These are phyloP conservation scores for Bursaphelenchus mucronatus DNA, from an alignment of 1,140 invertebrate genomes.

Conservation along the genomic window DNA sequence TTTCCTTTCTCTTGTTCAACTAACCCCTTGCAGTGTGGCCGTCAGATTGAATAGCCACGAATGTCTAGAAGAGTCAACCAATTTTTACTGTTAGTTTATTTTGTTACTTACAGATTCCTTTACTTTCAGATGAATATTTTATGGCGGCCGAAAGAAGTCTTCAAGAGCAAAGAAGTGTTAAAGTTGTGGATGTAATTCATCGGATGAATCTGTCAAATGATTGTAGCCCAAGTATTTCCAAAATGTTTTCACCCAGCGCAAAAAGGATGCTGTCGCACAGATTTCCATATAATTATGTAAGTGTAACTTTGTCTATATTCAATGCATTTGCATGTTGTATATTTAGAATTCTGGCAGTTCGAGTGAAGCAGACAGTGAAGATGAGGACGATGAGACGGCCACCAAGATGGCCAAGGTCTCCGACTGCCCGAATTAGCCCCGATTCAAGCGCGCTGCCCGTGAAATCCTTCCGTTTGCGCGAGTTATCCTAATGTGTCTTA, in stretches of 20 bases:
- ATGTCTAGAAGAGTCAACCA: not conserved
- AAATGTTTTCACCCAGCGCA: not conserved
- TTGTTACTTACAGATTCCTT: too few relatives aligned
- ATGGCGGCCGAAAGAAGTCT: slow-evolving; percentile 1
- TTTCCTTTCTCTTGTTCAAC: slow-evolving; percentile 4
- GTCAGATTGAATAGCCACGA: not conserved
- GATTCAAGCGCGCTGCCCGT: too few relatives aligned
- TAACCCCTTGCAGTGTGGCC: not conserved
- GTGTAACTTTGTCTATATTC: too few relatives aligned
- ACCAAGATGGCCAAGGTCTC: slow-evolving; percentile 1
- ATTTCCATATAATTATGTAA: not conserved
- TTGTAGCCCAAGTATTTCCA: not conserved
- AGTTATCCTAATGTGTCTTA: too few relatives aligned
- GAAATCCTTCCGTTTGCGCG: too few relatives aligned
- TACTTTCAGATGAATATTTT: not conserved
- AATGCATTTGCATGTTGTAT: too few relatives aligned
- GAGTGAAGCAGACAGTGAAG: not conserved
- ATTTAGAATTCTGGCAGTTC: too few relatives aligned
- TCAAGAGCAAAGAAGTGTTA: not conserved
- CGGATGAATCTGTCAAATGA: not conserved
- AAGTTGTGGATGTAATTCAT: not conserved
- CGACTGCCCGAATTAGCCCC: not conserved
- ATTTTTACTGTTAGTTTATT: not conserved
- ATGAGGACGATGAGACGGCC: not conserved
- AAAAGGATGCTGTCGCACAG: not conserved